Conservation (phyloP, 2,113 vertebrate species). For the Planiliza haematocheilus region DNA sequence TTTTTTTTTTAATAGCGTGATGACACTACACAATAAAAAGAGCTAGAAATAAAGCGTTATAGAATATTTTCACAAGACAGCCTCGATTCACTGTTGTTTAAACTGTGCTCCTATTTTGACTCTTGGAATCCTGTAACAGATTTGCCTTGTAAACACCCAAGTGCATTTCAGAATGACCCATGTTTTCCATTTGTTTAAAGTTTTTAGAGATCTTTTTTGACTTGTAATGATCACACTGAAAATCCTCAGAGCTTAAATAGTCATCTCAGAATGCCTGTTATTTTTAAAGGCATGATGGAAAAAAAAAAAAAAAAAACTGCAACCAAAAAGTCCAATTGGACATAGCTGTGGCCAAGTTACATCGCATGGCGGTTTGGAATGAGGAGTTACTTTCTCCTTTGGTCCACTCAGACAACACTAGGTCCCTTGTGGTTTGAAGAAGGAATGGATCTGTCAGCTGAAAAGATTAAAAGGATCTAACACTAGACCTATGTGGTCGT, state of each 20-base stretch:
- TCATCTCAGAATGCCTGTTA: constrained; percentile 56
- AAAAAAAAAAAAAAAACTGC: constrained; percentile 18
- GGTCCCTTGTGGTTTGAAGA: constrained; percentile 58
- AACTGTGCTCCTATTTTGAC: constrained; percentile 25
- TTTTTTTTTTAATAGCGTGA: constrained; percentile 39
- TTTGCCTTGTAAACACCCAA: constrained; percentile 44
- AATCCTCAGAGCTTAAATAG: constrained; percentile 31
- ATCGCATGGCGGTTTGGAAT: constrained; percentile 69
- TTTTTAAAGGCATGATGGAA: constrained; percentile 68
- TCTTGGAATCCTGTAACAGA: constrained; percentile 46
- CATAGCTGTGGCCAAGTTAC: constrained; percentile 78
- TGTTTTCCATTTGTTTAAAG: constrained; percentile 48
- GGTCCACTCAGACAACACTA: constrained; percentile 67
- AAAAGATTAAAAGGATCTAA: constrained; percentile 70
- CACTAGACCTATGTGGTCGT: constrained; percentile 36
- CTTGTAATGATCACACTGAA: constrained; percentile 47
- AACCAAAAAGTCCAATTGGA: constrained; percentile 52
- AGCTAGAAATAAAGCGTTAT: constrained; percentile 4
- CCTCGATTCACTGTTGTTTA: constrained; percentile 30
- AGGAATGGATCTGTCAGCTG: constrained; percentile 75
- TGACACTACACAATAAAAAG: constrained; percentile 23
- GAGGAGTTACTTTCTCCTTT: constrained; percentile 63
- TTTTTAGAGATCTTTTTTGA: constrained; percentile 42
- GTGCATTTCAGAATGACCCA: constrained; percentile 1
- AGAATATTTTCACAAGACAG: constrained; percentile 10